Conservation (phyloP, 1,140 invertebrate genomes). For the Phocides pigmalion region DNA sequence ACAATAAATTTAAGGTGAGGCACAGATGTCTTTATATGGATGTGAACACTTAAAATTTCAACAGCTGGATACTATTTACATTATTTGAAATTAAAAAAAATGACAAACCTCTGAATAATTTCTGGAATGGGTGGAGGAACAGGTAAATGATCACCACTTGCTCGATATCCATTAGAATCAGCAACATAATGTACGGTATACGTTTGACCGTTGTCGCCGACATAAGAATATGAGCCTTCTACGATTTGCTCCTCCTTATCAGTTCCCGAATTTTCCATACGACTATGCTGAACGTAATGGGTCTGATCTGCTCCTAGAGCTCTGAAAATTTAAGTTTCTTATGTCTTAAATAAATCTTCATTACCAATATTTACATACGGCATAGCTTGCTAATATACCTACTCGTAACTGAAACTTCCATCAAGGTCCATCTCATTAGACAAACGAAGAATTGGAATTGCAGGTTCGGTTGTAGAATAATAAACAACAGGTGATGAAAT, state of each 20-base stretch:
- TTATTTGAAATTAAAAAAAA: too few species aligned
- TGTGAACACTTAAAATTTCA: too few species aligned
- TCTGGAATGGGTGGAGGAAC: constrained; percentile 84
- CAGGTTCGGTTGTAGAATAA: constrained; percentile 73
- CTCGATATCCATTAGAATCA: constrained; percentile 84
- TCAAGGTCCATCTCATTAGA: constrained; percentile 83
- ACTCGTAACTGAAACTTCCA: constrained; percentile 83
- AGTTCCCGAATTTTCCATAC: constrained; percentile 82
- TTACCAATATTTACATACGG: background rate
- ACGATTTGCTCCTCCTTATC: constrained; percentile 84
- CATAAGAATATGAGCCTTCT: constrained; percentile 86
- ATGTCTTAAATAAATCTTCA: background rate
- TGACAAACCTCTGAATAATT: constrained; percentile 78
- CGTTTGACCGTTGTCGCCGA: constrained; percentile 84
- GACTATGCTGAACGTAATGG: constrained; percentile 82
- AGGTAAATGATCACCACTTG: constrained; percentile 83
- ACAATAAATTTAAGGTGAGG: too few species aligned
- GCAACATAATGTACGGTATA: constrained; percentile 84
- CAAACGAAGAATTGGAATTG: constrained; percentile 77
- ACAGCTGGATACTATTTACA: too few species aligned
- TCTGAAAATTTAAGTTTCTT: constrained; percentile 49
- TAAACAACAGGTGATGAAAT: constrained; percentile 52
- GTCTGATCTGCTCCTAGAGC: constrained; percentile 81
- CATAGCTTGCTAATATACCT: constrained; percentile 46
- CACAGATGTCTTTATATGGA: too few species aligned